phyloP scores from a whole-genome alignment of 2,888 invertebrate species.

The Epinotia nisella region DNA sequence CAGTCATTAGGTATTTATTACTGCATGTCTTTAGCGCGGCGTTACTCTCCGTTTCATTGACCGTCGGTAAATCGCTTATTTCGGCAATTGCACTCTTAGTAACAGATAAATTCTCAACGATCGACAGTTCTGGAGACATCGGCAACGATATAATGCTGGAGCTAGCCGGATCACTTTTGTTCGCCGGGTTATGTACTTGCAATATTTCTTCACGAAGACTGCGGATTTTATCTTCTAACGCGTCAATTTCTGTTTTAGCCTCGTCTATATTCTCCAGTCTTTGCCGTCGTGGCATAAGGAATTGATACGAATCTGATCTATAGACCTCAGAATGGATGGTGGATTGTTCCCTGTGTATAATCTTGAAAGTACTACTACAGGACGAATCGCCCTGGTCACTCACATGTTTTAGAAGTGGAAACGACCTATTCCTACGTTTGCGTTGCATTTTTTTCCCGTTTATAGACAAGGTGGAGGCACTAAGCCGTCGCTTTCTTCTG shows the following conservation, averaged over 20 bases:
- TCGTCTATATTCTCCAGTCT: conserved; percentile 65
- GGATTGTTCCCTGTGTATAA: conserved; percentile 54
- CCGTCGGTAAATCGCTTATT: conserved; percentile 52
- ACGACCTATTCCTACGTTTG: conserved; percentile 53
- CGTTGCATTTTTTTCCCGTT: conserved; percentile 52
- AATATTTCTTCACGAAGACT: conserved; percentile 9
- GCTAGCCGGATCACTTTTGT: conserved; percentile 52
- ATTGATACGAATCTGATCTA: conserved; percentile 71
- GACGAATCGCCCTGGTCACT: conserved; percentile 62
- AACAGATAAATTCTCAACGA: conserved; percentile 74
- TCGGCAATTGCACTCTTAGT: conserved; percentile 59
- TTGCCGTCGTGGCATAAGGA: conserved; percentile 59
- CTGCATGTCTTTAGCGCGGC: conserved; percentile 46
- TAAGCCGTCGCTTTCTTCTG: conserved; percentile 59
- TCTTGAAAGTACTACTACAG: conserved; percentile 50
- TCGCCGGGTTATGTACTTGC: conserved; percentile 18
- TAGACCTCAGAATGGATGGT: conserved; percentile 61
- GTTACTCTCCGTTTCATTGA: conserved; percentile 59
- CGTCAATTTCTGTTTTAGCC: conserved; percentile 41
- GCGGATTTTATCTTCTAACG: conserved; percentile 2
- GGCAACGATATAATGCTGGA: conserved; percentile 72
- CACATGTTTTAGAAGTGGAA: conserved; percentile 53
- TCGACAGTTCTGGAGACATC: conserved; percentile 73
- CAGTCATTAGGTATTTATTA: conserved; percentile 61
- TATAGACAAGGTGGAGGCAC: conserved; percentile 49